Percentiles rank a stretch among this genome's conserved stretches.
Evolutionary conservation across 2,888 invertebrate genomes (phyloP).

Genomic region (Pseudeuparius sepicola): DNA sequence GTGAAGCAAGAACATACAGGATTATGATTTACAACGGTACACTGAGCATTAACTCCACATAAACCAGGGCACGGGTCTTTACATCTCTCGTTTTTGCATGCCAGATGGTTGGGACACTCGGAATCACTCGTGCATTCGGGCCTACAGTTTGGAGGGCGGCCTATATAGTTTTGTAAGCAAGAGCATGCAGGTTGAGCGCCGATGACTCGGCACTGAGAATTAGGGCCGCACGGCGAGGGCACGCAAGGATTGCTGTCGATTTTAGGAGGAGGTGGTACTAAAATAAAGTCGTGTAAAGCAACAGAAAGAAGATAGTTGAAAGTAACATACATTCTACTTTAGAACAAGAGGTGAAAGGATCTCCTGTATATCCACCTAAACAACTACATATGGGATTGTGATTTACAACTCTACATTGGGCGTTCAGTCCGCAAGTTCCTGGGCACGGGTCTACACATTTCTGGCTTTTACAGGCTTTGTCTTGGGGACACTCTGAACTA

Average conservation of each 20-base stretch:
- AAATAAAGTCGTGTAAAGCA: slow-evolving; percentile 31
- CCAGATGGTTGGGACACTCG: slow-evolving; percentile 72
- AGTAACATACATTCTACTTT: slow-evolving; percentile 31
- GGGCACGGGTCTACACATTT: slow-evolving; percentile 58
- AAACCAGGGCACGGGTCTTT: slow-evolving; percentile 72
- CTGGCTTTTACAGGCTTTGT: slow-evolving; percentile 50
- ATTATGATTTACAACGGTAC: slow-evolving; percentile 75
- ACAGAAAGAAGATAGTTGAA: slow-evolving; percentile 14
- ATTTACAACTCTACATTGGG: slow-evolving; percentile 55
- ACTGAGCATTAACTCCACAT: slow-evolving; percentile 72
- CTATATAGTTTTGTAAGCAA: slow-evolving; percentile 68
- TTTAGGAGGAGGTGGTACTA: slow-evolving; percentile 37
- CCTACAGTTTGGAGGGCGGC: slow-evolving; percentile 76
- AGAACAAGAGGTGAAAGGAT: slow-evolving; percentile 50
- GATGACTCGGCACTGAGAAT: slow-evolving; percentile 71
- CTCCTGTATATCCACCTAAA: slow-evolving; percentile 50
- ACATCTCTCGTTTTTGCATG: slow-evolving; percentile 73
- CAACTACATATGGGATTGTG: slow-evolving; percentile 62
- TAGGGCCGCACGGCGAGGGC: slow-evolving; percentile 76
- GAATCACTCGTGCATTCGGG: slow-evolving; percentile 73
- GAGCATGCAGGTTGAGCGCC: slow-evolving; percentile 79
- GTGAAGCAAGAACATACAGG: slow-evolving; percentile 73
- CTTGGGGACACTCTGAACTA: slow-evolving; percentile 56
- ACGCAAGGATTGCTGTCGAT: slow-evolving; percentile 56
- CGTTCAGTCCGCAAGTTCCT: slow-evolving; percentile 54